Percentiles rank a stretch among this genome's conserved stretches.
These are phyloP conservation scores for Alfaro cultratus DNA, from an alignment of 2,797 vertebrate genomes.

Conservation along the genomic window DNA sequence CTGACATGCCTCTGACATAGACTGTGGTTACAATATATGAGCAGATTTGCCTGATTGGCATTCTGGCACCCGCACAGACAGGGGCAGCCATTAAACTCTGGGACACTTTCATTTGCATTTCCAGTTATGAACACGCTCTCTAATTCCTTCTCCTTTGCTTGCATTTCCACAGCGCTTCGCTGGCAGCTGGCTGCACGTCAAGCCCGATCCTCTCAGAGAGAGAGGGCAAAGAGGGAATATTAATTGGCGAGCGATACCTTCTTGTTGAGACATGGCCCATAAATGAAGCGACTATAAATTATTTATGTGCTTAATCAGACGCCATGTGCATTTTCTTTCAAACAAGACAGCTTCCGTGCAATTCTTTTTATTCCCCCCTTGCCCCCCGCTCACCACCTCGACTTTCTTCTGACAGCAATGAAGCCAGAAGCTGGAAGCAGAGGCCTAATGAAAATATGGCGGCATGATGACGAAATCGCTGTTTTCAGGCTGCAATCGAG, in stretches of 20 bases:
- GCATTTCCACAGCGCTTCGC: slow-evolving; percentile 49
- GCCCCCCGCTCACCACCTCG: slow-evolving; percentile 5
- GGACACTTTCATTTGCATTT: slow-evolving; percentile 75
- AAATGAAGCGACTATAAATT: slow-evolving; percentile 76
- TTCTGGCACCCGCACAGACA: slow-evolving; percentile 68
- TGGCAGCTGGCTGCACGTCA: slow-evolving; percentile 53
- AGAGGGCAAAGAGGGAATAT: slow-evolving; percentile 77
- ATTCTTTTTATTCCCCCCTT: slow-evolving; percentile 26
- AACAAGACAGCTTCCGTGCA: slow-evolving; percentile 70
- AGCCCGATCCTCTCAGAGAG: slow-evolving; percentile 67
- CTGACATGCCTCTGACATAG: slow-evolving; percentile 21
- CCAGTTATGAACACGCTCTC: slow-evolving; percentile 73
- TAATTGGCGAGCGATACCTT: slow-evolving; percentile 79
- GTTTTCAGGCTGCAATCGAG: slow-evolving; percentile 70
- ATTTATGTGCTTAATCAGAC: slow-evolving; percentile 79
- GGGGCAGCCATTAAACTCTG: slow-evolving; percentile 67
- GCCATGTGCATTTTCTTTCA: slow-evolving; percentile 61
- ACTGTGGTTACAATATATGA: slow-evolving; percentile 27
- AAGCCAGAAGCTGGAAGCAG: slow-evolving; percentile 53
- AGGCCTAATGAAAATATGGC: slow-evolving; percentile 61
- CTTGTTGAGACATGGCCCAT: slow-evolving; percentile 64
- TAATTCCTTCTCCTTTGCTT: slow-evolving; percentile 22
- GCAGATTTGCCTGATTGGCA: slow-evolving; percentile 51
- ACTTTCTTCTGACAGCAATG: slow-evolving; percentile 50
- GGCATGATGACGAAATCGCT: slow-evolving; percentile 61